Conservation (phyloP, 2,888 invertebrate genomes). For the Holacanthella duospinosa region DNA sequence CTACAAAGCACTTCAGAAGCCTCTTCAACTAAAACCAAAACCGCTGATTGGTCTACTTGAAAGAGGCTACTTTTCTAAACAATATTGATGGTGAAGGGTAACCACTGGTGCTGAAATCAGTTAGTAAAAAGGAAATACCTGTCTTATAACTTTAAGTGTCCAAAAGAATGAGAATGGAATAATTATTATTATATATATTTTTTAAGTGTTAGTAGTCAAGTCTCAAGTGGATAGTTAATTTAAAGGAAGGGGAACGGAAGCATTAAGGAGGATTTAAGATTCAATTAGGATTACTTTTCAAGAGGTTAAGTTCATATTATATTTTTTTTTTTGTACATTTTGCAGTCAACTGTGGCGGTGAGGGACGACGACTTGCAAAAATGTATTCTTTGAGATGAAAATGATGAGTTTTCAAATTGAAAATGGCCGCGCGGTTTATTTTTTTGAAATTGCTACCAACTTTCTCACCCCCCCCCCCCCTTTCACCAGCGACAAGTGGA, state of each 20-base stretch:
- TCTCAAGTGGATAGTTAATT: background rate
- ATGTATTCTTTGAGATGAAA: background rate
- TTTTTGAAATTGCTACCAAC: background rate
- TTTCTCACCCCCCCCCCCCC: background rate
- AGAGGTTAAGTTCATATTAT: background rate
- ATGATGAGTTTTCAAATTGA: background rate
- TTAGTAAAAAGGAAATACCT: too few species aligned
- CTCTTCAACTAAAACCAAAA: too few species aligned
- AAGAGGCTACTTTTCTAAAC: too few species aligned
- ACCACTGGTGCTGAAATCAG: too few species aligned
- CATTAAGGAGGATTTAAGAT: background rate
- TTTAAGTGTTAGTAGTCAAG: background rate
- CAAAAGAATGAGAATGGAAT: background rate
- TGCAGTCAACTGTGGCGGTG: too few species aligned
- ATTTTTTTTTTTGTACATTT: background rate
- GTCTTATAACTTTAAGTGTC: too few species aligned
- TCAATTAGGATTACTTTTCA: background rate
- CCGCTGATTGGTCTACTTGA: too few species aligned
- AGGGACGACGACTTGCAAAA: background rate
- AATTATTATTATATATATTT: background rate
- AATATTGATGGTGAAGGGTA: too few species aligned
- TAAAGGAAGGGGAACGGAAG: conserved; percentile 1
- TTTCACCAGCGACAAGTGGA: background rate
- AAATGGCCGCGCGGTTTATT: background rate
- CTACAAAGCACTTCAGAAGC: too few species aligned